Percentiles rank a stretch among this genome's conserved stretches.
Evolutionary conservation across 2,113 vertebrate species (phyloP).

Genomic region (Seriola dumerili): DNA sequence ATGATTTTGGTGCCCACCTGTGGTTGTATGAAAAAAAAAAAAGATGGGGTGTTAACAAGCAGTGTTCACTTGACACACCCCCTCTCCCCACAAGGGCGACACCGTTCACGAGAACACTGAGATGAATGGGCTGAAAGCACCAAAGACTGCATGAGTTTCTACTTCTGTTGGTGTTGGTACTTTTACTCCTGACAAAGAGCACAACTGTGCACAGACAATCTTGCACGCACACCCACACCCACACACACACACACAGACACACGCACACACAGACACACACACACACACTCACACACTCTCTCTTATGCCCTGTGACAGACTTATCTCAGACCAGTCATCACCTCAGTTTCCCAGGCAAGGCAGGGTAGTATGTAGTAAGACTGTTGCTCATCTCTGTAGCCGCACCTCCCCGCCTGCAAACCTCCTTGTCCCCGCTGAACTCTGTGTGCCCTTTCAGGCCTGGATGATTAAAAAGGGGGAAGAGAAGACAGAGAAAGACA

Average conservation of each 20-base stretch:
- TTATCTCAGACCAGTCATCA: slow-evolving; percentile 57
- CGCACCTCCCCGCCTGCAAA: slow-evolving; percentile 67
- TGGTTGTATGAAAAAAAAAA: slow-evolving; percentile 19
- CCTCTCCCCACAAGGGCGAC: neutral
- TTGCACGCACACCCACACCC: slow-evolving; percentile 9
- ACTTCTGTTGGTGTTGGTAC: neutral
- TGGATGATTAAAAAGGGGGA: slow-evolving; percentile 82
- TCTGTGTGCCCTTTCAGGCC: slow-evolving; percentile 83
- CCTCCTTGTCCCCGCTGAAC: slow-evolving; percentile 81
- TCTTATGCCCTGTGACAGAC: slow-evolving; percentile 35
- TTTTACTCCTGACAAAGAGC: neutral
- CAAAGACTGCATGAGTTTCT: neutral
- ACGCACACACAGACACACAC: slow-evolving; percentile 17
- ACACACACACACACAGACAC: slow-evolving; percentile 20
- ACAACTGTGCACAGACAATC: neutral
- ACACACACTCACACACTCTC: slow-evolving; percentile 15
- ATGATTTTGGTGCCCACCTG: slow-evolving; percentile 38
- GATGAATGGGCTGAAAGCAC: slow-evolving; percentile 8
- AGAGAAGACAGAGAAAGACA: slow-evolving; percentile 76
- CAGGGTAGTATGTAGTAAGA: slow-evolving; percentile 50
- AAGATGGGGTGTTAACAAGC: neutral
- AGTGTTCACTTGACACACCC: neutral
- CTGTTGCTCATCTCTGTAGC: slow-evolving; percentile 79
- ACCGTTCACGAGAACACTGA: neutral
- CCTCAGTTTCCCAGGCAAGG: slow-evolving; percentile 63